phyloP scores from a whole-genome alignment of 2,113 vertebrate genomes.

The Trachemys scripta region DNA sequence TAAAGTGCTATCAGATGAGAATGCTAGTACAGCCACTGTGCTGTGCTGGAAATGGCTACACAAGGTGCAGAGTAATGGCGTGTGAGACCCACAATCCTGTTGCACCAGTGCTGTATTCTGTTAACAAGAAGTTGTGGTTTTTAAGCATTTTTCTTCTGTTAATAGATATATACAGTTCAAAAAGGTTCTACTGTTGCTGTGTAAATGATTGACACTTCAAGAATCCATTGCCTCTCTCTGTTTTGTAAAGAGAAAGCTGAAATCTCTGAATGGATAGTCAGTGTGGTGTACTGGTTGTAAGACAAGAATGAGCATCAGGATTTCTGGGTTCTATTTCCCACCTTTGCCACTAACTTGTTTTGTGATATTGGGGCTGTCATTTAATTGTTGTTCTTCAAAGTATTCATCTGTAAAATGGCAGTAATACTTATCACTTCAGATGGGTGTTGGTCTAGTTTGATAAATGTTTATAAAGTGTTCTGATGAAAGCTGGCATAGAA shows the following conservation, averaged over 20 bases:
- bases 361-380: background rate
- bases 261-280: fast-evolving
- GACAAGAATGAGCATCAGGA: background rate
- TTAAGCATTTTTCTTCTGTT: background rate
- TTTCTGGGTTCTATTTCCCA: background rate
- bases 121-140: background rate
- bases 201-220: background rate
- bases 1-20: background rate
- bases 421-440: background rate
- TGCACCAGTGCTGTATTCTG: background rate
- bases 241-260: background rate
- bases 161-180: background rate
- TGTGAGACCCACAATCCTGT: background rate
- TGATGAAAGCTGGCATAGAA: background rate
- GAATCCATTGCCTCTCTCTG: background rate
- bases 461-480: background rate
- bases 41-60: fast-evolving
- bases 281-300: background rate
- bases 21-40: background rate
- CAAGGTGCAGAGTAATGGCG: background rate
- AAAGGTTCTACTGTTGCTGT: background rate
- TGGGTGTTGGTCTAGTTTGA: background rate
- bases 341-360: background rate
- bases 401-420: background rate
- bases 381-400: background rate